Conservation (phyloP, 1,140 invertebrate genomes). For the Hormaphis cornu region DNA sequence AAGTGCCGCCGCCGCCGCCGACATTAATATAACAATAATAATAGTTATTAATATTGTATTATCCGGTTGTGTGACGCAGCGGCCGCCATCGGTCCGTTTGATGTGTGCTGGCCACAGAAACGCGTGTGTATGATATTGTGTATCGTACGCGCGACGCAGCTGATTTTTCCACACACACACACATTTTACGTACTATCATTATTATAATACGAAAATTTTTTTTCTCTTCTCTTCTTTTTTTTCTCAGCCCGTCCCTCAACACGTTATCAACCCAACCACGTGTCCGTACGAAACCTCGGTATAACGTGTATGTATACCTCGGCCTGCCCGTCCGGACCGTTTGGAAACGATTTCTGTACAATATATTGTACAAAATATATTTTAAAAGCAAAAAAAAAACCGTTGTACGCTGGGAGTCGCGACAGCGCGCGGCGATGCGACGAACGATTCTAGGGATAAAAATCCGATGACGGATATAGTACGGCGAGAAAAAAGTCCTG, state of each 20-base stretch:
- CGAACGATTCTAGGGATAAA: too few relatives aligned
- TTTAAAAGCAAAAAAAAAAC: too few relatives aligned
- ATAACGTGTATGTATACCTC: not conserved
- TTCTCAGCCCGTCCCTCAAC: not conserved
- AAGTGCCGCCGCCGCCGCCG: not conserved
- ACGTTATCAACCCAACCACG: not conserved
- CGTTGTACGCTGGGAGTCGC: too few relatives aligned
- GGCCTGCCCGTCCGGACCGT: too few relatives aligned
- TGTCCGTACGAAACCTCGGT: not conserved
- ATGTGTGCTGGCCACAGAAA: not conserved
- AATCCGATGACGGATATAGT: too few relatives aligned
- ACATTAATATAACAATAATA: too few relatives aligned
- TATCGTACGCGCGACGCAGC: not conserved
- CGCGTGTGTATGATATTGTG: not conserved
- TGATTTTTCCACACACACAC: not conserved
- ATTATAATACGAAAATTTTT: too few relatives aligned
- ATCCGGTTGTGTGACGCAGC: conserved; percentile 11
- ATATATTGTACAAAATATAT: too few relatives aligned
- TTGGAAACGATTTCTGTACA: too few relatives aligned
- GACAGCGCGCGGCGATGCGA: too few relatives aligned
- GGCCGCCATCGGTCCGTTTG: not conserved
- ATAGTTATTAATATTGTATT: too few relatives aligned
- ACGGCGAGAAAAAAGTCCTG: too few relatives aligned
- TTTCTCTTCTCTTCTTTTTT: not conserved
- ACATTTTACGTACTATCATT: conserved; percentile 3